Percentiles rank a stretch among this genome's conserved stretches.
Conservation (phyloP, 2,113 vertebrate species). For the Baryphthengus martii region DNA sequence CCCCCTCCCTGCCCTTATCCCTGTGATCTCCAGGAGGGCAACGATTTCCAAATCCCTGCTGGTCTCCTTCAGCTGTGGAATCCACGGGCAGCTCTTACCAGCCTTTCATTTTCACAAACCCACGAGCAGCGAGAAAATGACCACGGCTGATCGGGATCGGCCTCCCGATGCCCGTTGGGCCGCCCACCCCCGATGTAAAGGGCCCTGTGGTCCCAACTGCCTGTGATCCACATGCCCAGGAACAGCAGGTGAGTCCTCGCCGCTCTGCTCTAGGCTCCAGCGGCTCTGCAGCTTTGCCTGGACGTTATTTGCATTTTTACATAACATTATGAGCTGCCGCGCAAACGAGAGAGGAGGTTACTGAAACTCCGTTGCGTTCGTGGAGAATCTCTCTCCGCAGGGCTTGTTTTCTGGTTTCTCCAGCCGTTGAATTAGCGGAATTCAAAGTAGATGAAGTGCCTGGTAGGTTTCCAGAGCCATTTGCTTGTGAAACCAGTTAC, state of each 20-base stretch:
- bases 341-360: neutral
- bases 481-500: neutral
- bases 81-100: neutral
- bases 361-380: neutral
- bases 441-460: neutral
- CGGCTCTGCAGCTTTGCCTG: neutral
- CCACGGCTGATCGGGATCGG: fast-evolving
- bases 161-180: too few species aligned
- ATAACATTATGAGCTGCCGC: neutral
- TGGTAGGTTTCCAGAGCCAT: neutral
- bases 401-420: neutral
- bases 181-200: too few species aligned
- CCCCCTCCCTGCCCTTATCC: neutral
- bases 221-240: neutral
- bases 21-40: too few species aligned
- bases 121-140: fast-evolving
- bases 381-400: neutral
- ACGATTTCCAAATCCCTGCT: neutral
- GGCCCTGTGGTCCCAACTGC: neutral
- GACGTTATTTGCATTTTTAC: neutral
- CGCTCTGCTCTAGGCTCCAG: neutral
- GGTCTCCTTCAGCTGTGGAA: neutral
- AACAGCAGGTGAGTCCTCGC: neutral
- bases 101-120: neutral
- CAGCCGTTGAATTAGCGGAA: neutral